phyloP scores from a whole-genome alignment of 2,888 invertebrate species.

The Oasisia sp. region DNA sequence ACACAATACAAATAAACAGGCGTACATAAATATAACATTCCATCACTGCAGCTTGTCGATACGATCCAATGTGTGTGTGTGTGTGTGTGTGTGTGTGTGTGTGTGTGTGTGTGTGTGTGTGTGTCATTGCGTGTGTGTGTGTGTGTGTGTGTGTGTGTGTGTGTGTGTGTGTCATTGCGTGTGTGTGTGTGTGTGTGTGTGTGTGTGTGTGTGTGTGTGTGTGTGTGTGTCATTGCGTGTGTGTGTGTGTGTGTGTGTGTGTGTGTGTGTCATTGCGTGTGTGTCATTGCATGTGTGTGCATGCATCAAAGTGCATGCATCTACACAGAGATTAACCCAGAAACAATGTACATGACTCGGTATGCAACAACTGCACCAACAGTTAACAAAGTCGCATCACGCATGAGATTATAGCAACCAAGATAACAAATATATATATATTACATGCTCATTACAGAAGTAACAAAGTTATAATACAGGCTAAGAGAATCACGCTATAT shows the following conservation, averaged over 20 bases:
- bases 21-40: conserved; percentile 8
- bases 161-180: neutral
- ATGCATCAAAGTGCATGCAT: neutral
- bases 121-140: neutral
- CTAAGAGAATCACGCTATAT: neutral
- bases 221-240: too few species aligned
- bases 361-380: conserved; percentile 3
- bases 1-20: conserved; percentile 9
- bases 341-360: neutral
- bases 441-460: neutral
- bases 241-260: too few species aligned
- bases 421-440: conserved; percentile 17
- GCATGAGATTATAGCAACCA: neutral
- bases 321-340: neutral
- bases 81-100: neutral
- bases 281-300: neutral
- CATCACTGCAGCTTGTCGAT: neutral
- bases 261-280: neutral
- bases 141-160: too few species aligned
- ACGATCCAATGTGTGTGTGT: neutral
- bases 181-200: neutral
- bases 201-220: too few species aligned
- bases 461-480: neutral
- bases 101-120: too few species aligned
- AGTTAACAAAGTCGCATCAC: neutral